phyloP scores from a whole-genome alignment of 2,888 invertebrate species.

The Dryococelus australis region DNA sequence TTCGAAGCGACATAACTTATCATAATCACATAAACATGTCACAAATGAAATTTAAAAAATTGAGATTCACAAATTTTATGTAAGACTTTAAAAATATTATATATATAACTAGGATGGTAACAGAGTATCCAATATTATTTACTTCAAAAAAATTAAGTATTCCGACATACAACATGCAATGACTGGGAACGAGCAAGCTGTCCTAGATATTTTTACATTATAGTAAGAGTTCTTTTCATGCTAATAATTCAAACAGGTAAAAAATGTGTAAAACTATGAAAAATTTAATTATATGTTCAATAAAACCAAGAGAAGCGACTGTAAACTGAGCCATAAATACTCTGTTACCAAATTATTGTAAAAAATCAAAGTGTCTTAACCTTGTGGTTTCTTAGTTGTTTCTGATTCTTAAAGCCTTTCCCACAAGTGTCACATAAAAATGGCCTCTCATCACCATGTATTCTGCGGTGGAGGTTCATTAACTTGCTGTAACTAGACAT shows the following conservation, averaged over 20 bases:
- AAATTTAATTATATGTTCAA: too few relatives aligned
- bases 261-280: too few relatives aligned
- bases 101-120: neutral
- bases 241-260: too few relatives aligned
- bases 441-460: slow-evolving; percentile 71
- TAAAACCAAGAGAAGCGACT: too few relatives aligned
- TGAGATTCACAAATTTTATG: neutral
- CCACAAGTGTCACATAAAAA: slow-evolving; percentile 72
- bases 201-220: too few relatives aligned
- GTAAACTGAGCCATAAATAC: neutral
- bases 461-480: slow-evolving; percentile 76
- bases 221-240: too few relatives aligned
- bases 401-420: slow-evolving; percentile 80
- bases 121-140: neutral
- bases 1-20: too few relatives aligned
- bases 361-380: slow-evolving; percentile 50
- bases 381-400: slow-evolving; percentile 81
- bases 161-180: too few relatives aligned
- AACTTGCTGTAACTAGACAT: slow-evolving; percentile 68
- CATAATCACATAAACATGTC: too few relatives aligned
- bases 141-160: neutral
- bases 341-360: neutral
- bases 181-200: too few relatives aligned
- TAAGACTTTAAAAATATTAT: neutral
- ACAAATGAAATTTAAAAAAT: too few relatives aligned